A percentile compares a stretch with the other conserved stretches of the same genome.
These are phyloP conservation scores for Electrophaes corylata DNA, from an alignment of 2,888 invertebrate species.

Conservation along the genomic window DNA sequence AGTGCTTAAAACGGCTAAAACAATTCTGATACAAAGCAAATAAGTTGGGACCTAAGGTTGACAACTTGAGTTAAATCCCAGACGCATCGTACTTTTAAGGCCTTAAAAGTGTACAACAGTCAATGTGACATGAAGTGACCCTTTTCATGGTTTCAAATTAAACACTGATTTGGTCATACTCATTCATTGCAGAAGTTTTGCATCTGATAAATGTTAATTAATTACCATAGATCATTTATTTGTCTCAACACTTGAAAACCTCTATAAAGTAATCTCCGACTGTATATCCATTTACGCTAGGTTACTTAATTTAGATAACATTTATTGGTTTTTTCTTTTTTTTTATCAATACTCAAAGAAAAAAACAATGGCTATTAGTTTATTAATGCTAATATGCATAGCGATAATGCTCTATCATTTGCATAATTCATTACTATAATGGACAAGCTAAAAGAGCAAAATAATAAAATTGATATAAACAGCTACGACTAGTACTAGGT, in stretches of 20 bases:
- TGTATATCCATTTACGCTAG: too few relatives aligned
- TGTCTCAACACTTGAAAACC: too few relatives aligned
- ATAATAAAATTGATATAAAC: constrained; percentile 9
- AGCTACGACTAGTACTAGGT: too few relatives aligned
- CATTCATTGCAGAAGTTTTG: constrained; percentile 3
- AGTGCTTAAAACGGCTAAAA: background rate
- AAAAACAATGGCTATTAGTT: constrained; percentile 9
- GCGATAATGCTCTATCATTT: constrained; percentile 14
- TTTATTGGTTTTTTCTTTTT: background rate
- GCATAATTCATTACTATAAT: background rate
- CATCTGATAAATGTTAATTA: background rate
- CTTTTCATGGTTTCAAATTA: constrained; percentile 46
- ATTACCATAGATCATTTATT: too few relatives aligned
- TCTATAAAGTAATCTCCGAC: too few relatives aligned
- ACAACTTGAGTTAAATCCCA: too few relatives aligned
- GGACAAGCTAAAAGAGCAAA: constrained; percentile 9
- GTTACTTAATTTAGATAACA: background rate
- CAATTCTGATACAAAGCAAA: background rate
- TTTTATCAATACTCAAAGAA: background rate
- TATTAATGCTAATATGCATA: constrained; percentile 13
- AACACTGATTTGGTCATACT: constrained; percentile 21
- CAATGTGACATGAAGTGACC: constrained; percentile 37
- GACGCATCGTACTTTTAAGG: too few relatives aligned
- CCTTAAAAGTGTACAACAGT: too few relatives aligned
- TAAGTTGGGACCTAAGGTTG: too few relatives aligned